phyloP scores from a whole-genome alignment of 23 tunicate genomes.

The Styela clava region DNA sequence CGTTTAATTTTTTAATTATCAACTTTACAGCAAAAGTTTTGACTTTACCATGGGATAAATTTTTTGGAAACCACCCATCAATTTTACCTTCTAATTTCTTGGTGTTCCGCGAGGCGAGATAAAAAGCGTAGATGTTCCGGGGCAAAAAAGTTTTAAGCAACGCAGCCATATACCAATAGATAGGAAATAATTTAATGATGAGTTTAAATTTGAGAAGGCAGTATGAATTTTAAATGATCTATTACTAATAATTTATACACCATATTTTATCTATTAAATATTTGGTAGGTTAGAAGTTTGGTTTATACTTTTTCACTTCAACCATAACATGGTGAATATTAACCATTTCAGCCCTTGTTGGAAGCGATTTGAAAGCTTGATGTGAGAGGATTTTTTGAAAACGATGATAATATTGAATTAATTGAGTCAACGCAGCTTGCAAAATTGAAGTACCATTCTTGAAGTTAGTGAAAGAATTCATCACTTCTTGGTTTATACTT shows the following conservation, averaged over 20 bases:
- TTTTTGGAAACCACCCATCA: too few relatives aligned
- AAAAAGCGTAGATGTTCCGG: too few relatives aligned
- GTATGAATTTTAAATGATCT: too few relatives aligned
- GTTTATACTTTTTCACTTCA: conserved; percentile 92
- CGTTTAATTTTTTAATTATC: too few relatives aligned
- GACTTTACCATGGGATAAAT: too few relatives aligned
- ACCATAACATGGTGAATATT: conserved; percentile 96
- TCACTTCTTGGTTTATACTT: conserved; percentile 76
- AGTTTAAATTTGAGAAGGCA: too few relatives aligned
- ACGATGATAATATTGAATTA: conserved; percentile 86
- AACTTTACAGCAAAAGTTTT: too few relatives aligned
- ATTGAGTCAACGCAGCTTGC: conserved; percentile 85
- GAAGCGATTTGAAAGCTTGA: conserved; percentile 66
- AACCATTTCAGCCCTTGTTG: conserved; percentile 73
- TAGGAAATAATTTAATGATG: not conserved
- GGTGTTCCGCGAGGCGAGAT: too few relatives aligned
- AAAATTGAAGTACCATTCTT: conserved; percentile 88
- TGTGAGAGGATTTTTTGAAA: conserved; percentile 85
- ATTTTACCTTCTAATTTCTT: too few relatives aligned
- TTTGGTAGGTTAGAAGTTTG: conserved; percentile 81
- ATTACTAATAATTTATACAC: too few relatives aligned
- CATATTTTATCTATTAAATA: too few relatives aligned
- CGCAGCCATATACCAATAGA: not conserved
- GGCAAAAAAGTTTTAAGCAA: not conserved
- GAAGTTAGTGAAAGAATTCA: conserved; percentile 80